Base-by-base conservation (phyloP, 2,113 vertebrate species). In the Lamprologus lemairii region DNA sequence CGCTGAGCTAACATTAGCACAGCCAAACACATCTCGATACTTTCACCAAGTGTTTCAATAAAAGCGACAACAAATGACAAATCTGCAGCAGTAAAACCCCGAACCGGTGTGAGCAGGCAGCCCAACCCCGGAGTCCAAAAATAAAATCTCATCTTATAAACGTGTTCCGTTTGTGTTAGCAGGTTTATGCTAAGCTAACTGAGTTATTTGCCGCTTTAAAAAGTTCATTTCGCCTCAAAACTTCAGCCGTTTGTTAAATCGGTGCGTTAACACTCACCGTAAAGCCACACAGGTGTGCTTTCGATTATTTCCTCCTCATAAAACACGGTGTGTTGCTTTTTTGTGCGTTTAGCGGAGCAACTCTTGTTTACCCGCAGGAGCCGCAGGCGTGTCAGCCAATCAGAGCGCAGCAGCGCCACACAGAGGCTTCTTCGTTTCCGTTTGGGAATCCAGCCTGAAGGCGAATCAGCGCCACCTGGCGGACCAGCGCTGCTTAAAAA, bases 361-460 rank as follows among this genome's bases (percentile, higher is more conserved):
- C 7, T 33, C 89, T 93, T 94, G 86, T 93, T 93, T 90, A 92
- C 82, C 5, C 23, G 9, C 14, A 68, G 31, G 31, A 53, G 6
- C 42, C 55, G 28, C 23, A 28, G n/a, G n/a, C 16, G 51, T n/a
- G 19, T 9, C 60, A 88, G 81, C 82, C 87, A 88, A 88, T 85
- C 75, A 81, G 12, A 58, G 6, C 4, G 9, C n/a, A 75, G 33
- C 23, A 71, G 13, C 37, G 21, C 68, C 21, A 16, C 68, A 42
- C 5, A 31, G 10, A 3, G 9, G 82, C 13, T 63, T 87, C 86
- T 79, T 83, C 45, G 55, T 28, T 35, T 28, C 8, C 7, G 40
- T 35, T 26, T 57, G 57, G 5, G 13, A 73, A 73, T 19, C 40
- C 9, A 28, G 40, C 4, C 16, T 19, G 11, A 3, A 58, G 8